Conservation (phyloP, 2,797 vertebrate genomes). For the Poeciliopsis presidionis region DNA sequence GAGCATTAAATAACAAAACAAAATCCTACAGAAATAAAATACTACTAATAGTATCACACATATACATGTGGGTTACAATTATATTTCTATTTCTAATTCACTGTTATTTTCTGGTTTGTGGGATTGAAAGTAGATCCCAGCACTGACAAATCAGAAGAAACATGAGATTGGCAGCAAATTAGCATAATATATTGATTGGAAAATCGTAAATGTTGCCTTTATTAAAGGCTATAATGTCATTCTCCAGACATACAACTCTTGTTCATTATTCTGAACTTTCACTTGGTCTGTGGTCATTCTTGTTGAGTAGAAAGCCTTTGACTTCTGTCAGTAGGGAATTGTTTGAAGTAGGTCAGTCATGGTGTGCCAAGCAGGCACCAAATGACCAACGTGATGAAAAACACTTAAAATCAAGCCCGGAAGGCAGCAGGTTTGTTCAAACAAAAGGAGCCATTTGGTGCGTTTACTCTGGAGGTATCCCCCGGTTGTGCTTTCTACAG, state of each 20-base stretch:
- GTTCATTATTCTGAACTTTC: neutral
- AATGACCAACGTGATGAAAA: constrained; percentile 51
- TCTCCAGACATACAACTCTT: neutral
- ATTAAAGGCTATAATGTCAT: neutral
- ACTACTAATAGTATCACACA: too few relatives aligned
- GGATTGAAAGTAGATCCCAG: neutral
- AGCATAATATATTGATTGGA: neutral
- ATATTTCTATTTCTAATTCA: neutral
- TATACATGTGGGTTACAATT: too few relatives aligned
- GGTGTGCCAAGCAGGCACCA: constrained; percentile 31
- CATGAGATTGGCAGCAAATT: neutral
- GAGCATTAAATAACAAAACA: too few relatives aligned
- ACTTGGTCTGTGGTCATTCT: neutral
- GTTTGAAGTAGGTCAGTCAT: constrained; percentile 60
- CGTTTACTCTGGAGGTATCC: constrained; percentile 41
- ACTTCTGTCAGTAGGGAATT: constrained; percentile 14
- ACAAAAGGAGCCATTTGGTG: constrained; percentile 43
- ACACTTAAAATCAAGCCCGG: constrained; percentile 51
- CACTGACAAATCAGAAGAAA: neutral
- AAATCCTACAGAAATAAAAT: too few relatives aligned
- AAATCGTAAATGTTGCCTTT: neutral
- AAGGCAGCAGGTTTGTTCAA: constrained; percentile 28
- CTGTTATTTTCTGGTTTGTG: neutral
- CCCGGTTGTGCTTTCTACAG: constrained; percentile 46
- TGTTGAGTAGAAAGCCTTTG: constrained; percentile 2